Percentiles rank a stretch among this genome's conserved stretches.
Evolutionary conservation across 53 echinoderm and acorn worm species (phyloP).

Genomic region (Luidia sarsii): DNA sequence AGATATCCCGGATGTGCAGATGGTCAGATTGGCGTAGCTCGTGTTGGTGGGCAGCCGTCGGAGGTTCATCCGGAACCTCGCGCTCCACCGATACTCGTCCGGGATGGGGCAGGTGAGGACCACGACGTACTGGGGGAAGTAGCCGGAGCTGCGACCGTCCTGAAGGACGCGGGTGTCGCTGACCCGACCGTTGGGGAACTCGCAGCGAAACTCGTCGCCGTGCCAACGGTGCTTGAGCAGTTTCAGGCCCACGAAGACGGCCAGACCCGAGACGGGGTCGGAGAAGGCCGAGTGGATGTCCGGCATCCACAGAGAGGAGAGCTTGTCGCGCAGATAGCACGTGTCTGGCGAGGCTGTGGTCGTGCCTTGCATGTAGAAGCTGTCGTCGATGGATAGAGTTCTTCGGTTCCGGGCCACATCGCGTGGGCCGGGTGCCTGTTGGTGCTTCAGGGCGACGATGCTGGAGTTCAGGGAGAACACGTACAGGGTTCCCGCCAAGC

Average conservation of each 20-base stretch:
- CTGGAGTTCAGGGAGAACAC: background rate
- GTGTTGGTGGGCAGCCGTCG: slow-evolving; percentile 18
- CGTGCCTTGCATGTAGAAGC: background rate
- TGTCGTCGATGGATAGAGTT: background rate
- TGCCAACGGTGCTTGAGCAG: slow-evolving; percentile 28
- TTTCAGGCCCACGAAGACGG: slow-evolving; percentile 53
- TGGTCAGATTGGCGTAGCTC: slow-evolving; percentile 61
- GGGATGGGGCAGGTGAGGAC: slow-evolving; percentile 68
- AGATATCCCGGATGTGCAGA: slow-evolving; percentile 59
- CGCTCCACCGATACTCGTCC: background rate
- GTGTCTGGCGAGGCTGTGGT: background rate
- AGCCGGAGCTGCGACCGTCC: slow-evolving; percentile 64
- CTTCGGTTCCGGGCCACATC: background rate
- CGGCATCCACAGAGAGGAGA: slow-evolving; percentile 23
- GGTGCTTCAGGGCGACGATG: background rate
- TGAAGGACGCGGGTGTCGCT: slow-evolving; percentile 37
- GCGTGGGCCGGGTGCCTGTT: background rate
- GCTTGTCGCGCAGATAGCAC: slow-evolving; percentile 39
- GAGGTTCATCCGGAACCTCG: slow-evolving; percentile 35
- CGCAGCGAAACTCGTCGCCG: slow-evolving; percentile 16
- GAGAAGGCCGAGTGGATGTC: slow-evolving; percentile 57
- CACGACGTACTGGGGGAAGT: slow-evolving; percentile 68
- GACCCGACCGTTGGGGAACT: slow-evolving; percentile 22
- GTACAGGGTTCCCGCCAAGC: background rate
- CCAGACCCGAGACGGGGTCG: slow-evolving; percentile 39